A percentile compares a stretch with the other conserved stretches of the same genome.
Conservation (phyloP, 2,113 vertebrate species). For the Zosterops borbonicus region DNA sequence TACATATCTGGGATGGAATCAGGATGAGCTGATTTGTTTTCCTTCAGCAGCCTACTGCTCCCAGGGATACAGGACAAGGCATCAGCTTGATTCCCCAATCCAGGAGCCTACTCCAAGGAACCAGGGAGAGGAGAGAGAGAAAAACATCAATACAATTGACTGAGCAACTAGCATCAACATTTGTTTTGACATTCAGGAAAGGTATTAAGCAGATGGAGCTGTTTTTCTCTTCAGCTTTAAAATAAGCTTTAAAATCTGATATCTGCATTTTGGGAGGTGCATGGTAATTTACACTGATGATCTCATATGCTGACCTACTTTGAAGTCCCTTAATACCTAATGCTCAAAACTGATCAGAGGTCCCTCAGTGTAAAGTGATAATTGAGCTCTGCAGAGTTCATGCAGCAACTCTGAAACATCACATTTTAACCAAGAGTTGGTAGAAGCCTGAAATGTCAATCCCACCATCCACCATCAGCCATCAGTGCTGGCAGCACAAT, state of each 20-base stretch:
- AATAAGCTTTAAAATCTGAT: not conserved
- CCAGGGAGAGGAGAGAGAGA: too few relatives aligned
- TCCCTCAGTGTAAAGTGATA: not conserved
- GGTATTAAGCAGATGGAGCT: not conserved
- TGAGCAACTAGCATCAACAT: too few relatives aligned
- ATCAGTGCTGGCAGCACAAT: not conserved
- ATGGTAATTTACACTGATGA: not conserved
- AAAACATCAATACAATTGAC: too few relatives aligned
- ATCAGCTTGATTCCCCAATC: too few relatives aligned
- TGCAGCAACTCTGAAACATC: not conserved
- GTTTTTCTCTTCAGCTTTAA: not conserved
- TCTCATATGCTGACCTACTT: slow-evolving; percentile 20
- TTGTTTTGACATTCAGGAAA: not conserved
- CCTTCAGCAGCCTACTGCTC: too few relatives aligned
- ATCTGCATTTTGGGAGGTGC: slow-evolving; percentile 4
- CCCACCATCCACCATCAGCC: not conserved
- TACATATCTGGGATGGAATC: too few relatives aligned
- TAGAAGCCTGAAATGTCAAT: not conserved
- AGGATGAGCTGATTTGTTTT: too few relatives aligned
- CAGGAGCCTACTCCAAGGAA: too few relatives aligned
- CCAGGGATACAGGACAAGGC: too few relatives aligned
- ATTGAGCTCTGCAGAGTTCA: not conserved
- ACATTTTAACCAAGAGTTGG: not conserved
- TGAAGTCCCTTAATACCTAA: not conserved
- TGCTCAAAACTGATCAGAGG: not conserved